Evolutionary conservation across 2,113 vertebrate species (phyloP), one percentile per base, ranked within the genome.

Genomic region (Oncorhynchus mykiss): DNA sequence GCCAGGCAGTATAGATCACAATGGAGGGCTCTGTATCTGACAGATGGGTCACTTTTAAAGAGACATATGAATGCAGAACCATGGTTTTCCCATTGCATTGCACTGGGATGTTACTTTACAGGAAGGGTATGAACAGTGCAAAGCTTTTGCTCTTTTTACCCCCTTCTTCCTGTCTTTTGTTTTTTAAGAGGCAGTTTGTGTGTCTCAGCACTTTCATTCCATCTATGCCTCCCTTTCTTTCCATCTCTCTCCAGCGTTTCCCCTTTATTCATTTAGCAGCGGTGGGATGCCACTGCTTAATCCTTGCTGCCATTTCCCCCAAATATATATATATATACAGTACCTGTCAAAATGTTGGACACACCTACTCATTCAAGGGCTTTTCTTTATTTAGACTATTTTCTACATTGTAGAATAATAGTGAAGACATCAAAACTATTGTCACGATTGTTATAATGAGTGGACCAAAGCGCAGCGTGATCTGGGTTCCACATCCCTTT

Each of bases 151-250:
- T 7, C 59, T 60, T 20, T 60, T 74, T 39, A 48, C 76, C 87
- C 69, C 54, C 79, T 85, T 75, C 71, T 66, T 65, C 57, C 76
- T 22, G 24, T 68, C 83, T 84, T 84, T 74, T 89, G 80, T 90
- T 93, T 90, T 93, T 87, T 79, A 82, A 84, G 75, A 27, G 4
- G 1, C 69, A 85, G 91, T 91, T 86, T 89, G 80, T 91, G 78
- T 84, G 29, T 59, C 86, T 81, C 8, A 78, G 59, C 51, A 48
- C 39, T 74, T 16, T 51, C 24, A 24, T 20, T 74, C n/a, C 13
- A 57, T 60, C 29, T 39, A 51, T 60, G 5, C 48, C 24, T 85
- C 27, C 65, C 73, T 74, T 74, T 20, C 51, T 59, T 22, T 71
- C n/a, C 22, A 34, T 4, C 22, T 22, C 31, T n/a, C 67, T 69